Percentiles rank a stretch among this genome's conserved stretches.
phyloP scores from a whole-genome alignment of 2,797 vertebrate genomes.

The Sebastes nivosus region DNA sequence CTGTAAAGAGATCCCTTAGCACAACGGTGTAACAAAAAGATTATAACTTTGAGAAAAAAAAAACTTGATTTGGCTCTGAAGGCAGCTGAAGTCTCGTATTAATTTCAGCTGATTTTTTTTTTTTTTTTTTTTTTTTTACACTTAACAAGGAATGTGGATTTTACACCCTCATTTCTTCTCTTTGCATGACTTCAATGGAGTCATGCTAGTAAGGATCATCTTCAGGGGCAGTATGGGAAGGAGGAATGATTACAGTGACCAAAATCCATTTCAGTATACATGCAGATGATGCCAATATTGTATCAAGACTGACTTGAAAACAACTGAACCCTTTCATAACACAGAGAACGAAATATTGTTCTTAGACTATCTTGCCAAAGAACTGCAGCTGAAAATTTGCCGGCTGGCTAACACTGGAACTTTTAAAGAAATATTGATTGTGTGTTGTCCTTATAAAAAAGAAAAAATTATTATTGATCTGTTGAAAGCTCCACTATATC shows the following conservation, averaged over 20 bases:
- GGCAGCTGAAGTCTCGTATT: neutral
- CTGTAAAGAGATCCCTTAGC: neutral
- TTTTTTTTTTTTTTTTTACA: neutral
- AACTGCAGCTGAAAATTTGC: neutral
- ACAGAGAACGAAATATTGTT: neutral
- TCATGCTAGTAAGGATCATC: neutral
- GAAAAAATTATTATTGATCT: neutral
- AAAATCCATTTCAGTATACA: neutral
- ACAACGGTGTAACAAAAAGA: neutral
- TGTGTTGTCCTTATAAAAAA: neutral
- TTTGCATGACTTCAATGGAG: neutral
- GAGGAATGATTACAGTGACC: neutral
- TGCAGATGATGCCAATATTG: neutral
- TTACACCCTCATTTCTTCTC: neutral
- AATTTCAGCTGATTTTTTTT: no score
- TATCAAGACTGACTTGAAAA: neutral
- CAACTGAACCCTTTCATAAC: neutral
- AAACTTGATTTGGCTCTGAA: neutral
- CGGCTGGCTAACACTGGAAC: neutral
- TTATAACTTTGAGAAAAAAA: neutral
- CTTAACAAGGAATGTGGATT: neutral
- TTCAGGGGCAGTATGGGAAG: neutral
- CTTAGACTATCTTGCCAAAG: neutral
- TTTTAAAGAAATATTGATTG: neutral
- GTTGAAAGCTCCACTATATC: neutral